These are phyloP conservation scores for Poliocrania exsul DNA, from an alignment of 2,797 vertebrate genomes.

Conservation along the genomic window DNA sequence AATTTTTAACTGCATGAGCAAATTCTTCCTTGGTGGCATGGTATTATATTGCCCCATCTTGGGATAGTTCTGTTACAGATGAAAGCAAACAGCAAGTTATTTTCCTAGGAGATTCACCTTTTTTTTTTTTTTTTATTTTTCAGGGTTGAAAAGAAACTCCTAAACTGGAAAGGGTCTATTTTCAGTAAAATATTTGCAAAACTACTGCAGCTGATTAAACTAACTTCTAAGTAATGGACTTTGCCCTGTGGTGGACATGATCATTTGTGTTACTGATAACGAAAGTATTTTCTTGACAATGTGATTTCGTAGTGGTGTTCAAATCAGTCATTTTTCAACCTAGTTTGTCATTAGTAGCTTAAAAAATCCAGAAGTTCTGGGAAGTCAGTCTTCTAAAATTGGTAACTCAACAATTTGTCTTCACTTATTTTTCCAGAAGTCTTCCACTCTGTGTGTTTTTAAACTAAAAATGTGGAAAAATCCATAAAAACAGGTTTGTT, in stretches of 20 bases:
- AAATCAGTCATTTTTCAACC: background rate
- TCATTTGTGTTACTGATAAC: background rate
- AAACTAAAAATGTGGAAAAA: background rate
- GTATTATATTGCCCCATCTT: background rate
- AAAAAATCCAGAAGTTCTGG: background rate
- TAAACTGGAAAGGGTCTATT: background rate
- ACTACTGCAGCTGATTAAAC: background rate
- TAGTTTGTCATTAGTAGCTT: background rate
- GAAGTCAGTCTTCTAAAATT: background rate
- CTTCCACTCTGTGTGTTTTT: background rate
- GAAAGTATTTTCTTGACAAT: background rate
- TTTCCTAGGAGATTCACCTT: background rate
- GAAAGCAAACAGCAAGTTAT: background rate
- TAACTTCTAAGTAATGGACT: background rate
- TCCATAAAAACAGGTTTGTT: background rate
- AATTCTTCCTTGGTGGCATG: background rate
- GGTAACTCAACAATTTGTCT: background rate
- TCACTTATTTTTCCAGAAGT: background rate
- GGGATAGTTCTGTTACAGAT: background rate
- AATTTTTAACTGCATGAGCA: background rate
- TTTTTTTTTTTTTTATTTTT: background rate
- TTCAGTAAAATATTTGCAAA: background rate
- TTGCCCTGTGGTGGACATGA: background rate
- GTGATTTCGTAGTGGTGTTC: background rate
- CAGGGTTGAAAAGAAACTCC: background rate